A percentile compares a stretch with the other conserved stretches of the same genome.
phyloP scores from a whole-genome alignment of 2,888 invertebrate species.

The Homarus gammarus region DNA sequence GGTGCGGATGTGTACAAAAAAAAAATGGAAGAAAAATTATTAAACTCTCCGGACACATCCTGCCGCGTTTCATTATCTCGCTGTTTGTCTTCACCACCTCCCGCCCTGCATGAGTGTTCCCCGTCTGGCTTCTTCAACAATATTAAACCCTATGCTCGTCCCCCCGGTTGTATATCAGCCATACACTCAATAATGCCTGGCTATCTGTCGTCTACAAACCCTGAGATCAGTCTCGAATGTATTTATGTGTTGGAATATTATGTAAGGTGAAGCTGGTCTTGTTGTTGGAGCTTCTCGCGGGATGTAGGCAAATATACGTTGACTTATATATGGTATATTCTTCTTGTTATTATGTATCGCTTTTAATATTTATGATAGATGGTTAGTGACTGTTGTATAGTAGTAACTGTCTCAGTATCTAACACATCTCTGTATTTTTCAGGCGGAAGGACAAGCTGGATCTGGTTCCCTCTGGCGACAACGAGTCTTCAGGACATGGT shows the following conservation, averaged over 20 bases:
- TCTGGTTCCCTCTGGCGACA: not conserved
- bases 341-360: no score
- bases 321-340: not conserved
- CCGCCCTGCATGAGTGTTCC: slow-evolving; percentile 13
- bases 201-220: not conserved
- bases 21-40: not conserved
- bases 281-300: no score
- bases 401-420: not conserved
- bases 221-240: not conserved
- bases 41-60: not conserved
- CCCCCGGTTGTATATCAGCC: not conserved
- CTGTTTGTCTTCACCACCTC: not conserved
- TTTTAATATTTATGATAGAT: no score
- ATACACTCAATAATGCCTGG: not conserved
- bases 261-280: no score
- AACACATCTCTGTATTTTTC: slow-evolving; percentile 23
- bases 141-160: not conserved
- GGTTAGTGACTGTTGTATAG: no score
- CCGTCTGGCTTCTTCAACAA: not conserved
- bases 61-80: not conserved
- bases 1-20: no score
- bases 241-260: not conserved
- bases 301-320: not conserved
- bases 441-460: slow-evolving; percentile 52
- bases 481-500: not conserved